Base-by-base conservation (phyloP, 2,888 invertebrate species). In the Agonopterix arenella region DNA sequence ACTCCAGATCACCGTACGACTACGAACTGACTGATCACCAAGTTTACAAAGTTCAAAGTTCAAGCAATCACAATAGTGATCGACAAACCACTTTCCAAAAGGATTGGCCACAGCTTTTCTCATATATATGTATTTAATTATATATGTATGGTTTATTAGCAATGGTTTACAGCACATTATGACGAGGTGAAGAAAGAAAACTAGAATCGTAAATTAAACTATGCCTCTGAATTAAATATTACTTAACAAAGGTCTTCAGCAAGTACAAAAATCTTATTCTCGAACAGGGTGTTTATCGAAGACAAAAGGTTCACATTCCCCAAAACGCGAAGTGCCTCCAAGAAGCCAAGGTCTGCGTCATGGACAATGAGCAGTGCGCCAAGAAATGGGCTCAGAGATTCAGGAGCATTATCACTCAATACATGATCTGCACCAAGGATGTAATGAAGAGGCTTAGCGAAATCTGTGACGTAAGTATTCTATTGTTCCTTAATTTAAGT, bases 361-460 rank as follows among this genome's bases (percentile, higher is more conserved):
- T 89, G 88, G 88, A 89, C 59, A 89, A 88, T 49, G 83, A 88
- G 53, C 69, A 71, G 11, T 89, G 88, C 47, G 82, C 85, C 8
- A 86, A 84, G 68, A 85, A 84, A 55, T 89, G 88, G 88, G 84
- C 88, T 0, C 76, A 78, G 50, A 65, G 73, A 36, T 89, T 86
- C 62, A 69, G 86, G 45, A 62, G 50, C 46, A 88, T 89, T 48
- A 89, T 89, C 58, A 74, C 74, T 0, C 73, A 82, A 51, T 89
- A 84, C 63, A 89, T 89, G 88, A 82, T 88, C 58, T 89, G 88
- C 61, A 89, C 88, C 1, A 86, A 76, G 47, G 88, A 89, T 40
- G 83, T 89, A 1, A 82, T 84, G 84, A 84, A 71, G 60, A 67
- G 77, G 40, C 71, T 86, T 0, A 88, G 88, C 47, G 86, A 84